A percentile compares a stretch with the other conserved stretches of the same genome.
Conservation (phyloP, 2,888 invertebrate genomes). For the Odontothrips loti region DNA sequence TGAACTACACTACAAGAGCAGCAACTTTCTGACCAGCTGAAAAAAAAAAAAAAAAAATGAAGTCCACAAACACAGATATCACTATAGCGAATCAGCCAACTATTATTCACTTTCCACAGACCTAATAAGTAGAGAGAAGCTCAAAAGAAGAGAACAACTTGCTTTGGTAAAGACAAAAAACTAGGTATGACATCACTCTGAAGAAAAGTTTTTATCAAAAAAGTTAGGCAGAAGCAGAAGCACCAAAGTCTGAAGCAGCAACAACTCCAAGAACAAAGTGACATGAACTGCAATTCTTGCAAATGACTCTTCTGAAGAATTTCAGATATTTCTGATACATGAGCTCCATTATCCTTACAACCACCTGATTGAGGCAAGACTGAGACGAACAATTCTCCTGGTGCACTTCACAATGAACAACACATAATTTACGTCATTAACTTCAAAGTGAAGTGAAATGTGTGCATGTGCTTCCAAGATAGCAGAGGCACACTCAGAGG, state of each 20-base stretch:
- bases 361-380: no score
- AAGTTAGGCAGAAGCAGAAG: not conserved
- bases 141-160: not conserved
- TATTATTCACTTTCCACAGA: not conserved
- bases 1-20: slow-evolving; percentile 13
- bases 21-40: slow-evolving; percentile 15
- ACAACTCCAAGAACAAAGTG: not conserved
- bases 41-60: slow-evolving; percentile 30
- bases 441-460: no score
- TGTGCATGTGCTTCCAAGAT: no score
- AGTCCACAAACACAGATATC: slow-evolving; percentile 6
- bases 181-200: not conserved
- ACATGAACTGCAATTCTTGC: not conserved
- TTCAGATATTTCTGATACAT: no score
- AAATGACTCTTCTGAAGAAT: no score
- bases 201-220: not conserved
- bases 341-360: no score
- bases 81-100: slow-evolving; percentile 7
- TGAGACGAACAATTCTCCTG: no score
- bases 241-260: not conserved
- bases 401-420: no score
- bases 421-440: no score
- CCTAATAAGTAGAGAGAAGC: not conserved
- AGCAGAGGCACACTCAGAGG: no score
- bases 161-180: not conserved